Percentiles rank a stretch among this genome's conserved stretches.
Conservation (phyloP, 2,797 vertebrate species). For the Sternarchorhynchus goeldii region DNA sequence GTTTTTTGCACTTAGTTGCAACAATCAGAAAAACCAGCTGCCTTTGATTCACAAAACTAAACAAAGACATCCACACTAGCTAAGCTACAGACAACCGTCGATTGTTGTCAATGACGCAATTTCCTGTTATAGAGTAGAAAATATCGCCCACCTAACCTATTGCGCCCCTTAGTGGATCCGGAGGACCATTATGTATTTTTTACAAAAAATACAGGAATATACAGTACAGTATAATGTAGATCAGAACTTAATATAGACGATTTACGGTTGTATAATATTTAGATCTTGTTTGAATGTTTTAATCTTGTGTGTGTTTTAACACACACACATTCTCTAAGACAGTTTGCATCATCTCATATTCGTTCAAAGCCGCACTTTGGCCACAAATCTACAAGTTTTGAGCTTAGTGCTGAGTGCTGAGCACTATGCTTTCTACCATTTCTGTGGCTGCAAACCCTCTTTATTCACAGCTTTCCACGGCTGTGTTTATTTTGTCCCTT, state of each 20-base stretch:
- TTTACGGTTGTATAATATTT: no score
- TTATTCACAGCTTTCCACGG: conserved; percentile 65
- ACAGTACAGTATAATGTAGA: no score
- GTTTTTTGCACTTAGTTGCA: background rate
- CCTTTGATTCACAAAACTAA: conserved; percentile 19
- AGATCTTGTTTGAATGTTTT: no score
- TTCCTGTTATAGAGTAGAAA: conserved; percentile 29
- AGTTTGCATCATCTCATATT: background rate
- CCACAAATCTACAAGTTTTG: conserved; percentile 31
- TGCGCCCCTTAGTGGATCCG: conserved; percentile 26
- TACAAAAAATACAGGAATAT: no score
- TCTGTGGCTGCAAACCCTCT: conserved; percentile 71
- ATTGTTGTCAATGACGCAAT: conserved; percentile 45
- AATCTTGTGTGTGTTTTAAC: no score
- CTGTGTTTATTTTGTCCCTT: conserved; percentile 88
- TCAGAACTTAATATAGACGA: no score
- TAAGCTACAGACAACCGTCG: conserved; percentile 46
- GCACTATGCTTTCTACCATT: conserved; percentile 74
- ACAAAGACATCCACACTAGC: conserved; percentile 47
- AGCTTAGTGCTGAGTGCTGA: conserved; percentile 63
- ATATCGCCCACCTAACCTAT: background rate
- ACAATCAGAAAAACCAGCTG: background rate
- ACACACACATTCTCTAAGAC: background rate
- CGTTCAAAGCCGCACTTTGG: background rate
- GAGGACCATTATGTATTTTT: background rate